These are phyloP conservation scores for Monomorium pharaonis DNA, from an alignment of 1,140 invertebrate genomes.

Conservation along the genomic window DNA sequence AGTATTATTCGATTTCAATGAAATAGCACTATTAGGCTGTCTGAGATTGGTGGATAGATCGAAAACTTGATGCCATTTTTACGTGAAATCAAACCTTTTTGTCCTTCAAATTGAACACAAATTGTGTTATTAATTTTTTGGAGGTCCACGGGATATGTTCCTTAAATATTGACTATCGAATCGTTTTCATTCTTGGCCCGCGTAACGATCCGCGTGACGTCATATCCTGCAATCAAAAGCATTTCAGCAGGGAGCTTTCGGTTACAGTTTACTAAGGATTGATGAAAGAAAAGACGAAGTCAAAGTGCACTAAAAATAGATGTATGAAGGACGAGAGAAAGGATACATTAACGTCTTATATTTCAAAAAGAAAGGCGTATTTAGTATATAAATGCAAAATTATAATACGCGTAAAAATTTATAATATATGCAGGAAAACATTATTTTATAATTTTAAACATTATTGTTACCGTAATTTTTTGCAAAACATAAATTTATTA, in stretches of 20 bases:
- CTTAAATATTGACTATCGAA: slow-evolving; percentile 62
- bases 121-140: neutral
- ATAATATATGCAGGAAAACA: no score
- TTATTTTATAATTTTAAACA: no score
- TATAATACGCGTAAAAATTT: neutral
- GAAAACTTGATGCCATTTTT: neutral
- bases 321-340: neutral
- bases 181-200: slow-evolving; percentile 7
- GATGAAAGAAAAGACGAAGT: neutral
- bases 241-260: slow-evolving; percentile 45
- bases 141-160: neutral
- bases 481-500: no score
- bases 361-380: neutral
- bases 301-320: slow-evolving; percentile 15
- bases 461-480: no score
- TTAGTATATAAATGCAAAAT: neutral
- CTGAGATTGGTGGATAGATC: neutral
- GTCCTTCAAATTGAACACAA: neutral
- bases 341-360: neutral
- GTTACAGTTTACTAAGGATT: slow-evolving; percentile 39
- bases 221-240: slow-evolving; percentile 66
- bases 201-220: slow-evolving; percentile 27
- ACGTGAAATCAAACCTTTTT: neutral
- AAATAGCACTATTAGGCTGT: neutral
- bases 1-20: neutral